These are phyloP conservation scores for Basileuterus tristriatus DNA, from an alignment of 2,797 vertebrate genomes.

Conservation along the genomic window DNA sequence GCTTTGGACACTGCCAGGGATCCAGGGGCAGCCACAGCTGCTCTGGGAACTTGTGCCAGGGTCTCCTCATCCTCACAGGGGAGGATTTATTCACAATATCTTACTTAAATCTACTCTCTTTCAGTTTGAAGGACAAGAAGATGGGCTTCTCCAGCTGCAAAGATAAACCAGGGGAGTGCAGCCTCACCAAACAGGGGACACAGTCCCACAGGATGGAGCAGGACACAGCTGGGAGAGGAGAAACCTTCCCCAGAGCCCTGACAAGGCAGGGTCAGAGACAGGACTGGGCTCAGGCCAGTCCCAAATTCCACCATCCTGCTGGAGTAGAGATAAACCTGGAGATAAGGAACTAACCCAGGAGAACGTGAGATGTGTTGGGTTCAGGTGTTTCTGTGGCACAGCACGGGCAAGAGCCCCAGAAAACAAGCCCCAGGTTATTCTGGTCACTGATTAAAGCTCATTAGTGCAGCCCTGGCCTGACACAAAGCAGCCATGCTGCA, in stretches of 20 bases:
- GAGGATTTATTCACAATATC: background rate
- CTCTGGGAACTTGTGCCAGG: background rate
- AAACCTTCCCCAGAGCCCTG: background rate
- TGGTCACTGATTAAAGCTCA: background rate
- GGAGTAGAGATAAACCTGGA: background rate
- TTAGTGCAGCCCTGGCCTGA: background rate
- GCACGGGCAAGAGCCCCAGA: no score
- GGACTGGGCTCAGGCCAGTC: background rate
- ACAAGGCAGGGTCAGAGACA: background rate
- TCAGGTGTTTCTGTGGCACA: no score
- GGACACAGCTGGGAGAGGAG: background rate
- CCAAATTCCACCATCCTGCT: background rate
- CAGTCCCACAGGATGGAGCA: no score
- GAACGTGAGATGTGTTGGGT: background rate
- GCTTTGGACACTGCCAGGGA: fast-evolving
- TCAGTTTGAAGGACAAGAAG: background rate
- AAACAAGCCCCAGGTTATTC: no score
- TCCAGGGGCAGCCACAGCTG: background rate
- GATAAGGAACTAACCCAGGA: background rate
- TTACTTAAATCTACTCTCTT: background rate
- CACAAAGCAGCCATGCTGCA: background rate
- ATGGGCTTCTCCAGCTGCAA: background rate
- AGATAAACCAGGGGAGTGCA: background rate
- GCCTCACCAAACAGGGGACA: background rate
- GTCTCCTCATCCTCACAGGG: fast-evolving